phyloP scores from a whole-genome alignment of 35 echinoderm and acorn worm species.

The Ophiothrix spiculata region DNA sequence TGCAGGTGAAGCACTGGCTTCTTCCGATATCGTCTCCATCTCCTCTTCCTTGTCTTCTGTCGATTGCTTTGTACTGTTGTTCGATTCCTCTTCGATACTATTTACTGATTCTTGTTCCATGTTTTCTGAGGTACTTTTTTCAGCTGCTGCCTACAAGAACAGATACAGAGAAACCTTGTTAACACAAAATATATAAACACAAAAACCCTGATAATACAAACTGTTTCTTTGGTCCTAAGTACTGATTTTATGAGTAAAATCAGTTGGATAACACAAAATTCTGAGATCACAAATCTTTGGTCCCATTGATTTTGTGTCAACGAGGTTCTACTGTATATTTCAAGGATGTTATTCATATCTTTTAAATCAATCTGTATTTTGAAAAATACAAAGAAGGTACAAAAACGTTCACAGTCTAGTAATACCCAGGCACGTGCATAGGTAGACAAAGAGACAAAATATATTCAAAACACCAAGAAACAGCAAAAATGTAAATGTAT shows the following conservation, averaged over 20 bases:
- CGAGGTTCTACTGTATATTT: too few species aligned
- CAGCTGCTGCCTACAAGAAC: neutral
- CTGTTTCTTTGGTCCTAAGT: neutral
- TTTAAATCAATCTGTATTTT: too few species aligned
- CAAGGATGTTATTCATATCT: too few species aligned
- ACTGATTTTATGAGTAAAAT: neutral
- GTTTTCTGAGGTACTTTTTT: neutral
- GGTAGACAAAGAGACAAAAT: too few species aligned
- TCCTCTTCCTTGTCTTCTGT: neutral
- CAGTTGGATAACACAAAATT: neutral
- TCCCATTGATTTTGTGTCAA: too few species aligned
- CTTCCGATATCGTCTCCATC: neutral
- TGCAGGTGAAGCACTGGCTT: neutral
- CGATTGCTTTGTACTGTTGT: neutral
- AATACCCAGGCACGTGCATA: too few species aligned
- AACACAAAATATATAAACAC: neutral
- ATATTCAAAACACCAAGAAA: too few species aligned
- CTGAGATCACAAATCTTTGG: neutral
- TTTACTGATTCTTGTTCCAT: slow-evolving; percentile 1
- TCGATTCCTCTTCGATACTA: neutral
- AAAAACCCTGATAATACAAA: neutral
- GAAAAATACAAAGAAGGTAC: too few species aligned
- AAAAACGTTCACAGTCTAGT: too few species aligned
- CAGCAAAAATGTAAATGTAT: too few species aligned
- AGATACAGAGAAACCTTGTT: neutral